These are phyloP conservation scores for Bubo scandiacus DNA, from an alignment of 2,113 vertebrate species.

Conservation along the genomic window DNA sequence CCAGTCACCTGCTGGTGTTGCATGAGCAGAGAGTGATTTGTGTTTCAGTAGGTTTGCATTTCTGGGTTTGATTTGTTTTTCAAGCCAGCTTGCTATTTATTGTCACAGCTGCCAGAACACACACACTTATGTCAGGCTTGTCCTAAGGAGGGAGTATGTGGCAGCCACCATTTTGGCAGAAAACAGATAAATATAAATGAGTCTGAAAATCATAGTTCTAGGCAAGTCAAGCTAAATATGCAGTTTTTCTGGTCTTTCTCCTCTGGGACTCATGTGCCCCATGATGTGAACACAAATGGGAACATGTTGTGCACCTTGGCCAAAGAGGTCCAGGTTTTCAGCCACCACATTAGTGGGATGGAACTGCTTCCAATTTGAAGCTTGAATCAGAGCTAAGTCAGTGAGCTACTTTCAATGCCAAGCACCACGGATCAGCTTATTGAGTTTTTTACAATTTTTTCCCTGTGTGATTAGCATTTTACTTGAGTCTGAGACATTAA, in stretches of 20 bases:
- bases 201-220: background rate
- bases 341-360: background rate
- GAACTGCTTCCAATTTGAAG: background rate
- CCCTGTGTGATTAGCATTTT: constrained; percentile 55
- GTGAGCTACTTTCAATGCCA: background rate
- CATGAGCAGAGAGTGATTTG: background rate
- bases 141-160: background rate
- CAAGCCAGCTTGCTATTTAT: background rate
- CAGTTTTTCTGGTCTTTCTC: background rate
- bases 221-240: background rate
- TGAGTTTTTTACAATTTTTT: constrained; percentile 27
- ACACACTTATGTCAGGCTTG: background rate
- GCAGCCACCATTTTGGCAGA: background rate
- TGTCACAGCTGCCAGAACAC: background rate
- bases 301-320: background rate
- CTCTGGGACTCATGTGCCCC: accelerated
- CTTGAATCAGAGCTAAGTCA: background rate
- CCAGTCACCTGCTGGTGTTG: background rate
- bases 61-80: background rate
- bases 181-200: background rate
- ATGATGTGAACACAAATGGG: accelerated
- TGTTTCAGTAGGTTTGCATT: background rate
- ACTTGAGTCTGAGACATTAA: constrained; percentile 59
- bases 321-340: background rate
- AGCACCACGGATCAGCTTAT: background rate